phyloP scores from a whole-genome alignment of 2,888 invertebrate species.

The Tipula vernalis region DNA sequence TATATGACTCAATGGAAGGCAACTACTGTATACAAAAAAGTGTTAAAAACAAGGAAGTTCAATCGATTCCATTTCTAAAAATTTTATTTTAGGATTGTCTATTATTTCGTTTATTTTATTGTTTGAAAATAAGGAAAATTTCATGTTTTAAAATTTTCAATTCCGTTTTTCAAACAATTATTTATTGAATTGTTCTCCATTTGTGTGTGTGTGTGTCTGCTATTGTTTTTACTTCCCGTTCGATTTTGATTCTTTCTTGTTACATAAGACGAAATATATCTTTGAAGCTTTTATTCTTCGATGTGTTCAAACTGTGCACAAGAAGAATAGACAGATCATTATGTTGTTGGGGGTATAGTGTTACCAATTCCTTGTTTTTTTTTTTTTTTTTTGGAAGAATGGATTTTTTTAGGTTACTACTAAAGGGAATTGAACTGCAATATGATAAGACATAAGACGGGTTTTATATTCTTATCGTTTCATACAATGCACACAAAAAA shows the following conservation, averaged over 20 bases:
- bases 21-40: neutral
- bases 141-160: neutral
- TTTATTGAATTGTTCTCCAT: neutral
- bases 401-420: neutral
- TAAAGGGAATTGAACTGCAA: neutral
- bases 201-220: neutral
- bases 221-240: neutral
- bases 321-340: neutral
- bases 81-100: neutral
- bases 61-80: neutral
- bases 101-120: neutral
- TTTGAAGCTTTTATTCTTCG: neutral
- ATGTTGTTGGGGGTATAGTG: neutral
- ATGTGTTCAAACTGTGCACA: neutral
- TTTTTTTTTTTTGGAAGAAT: neutral
- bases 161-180: neutral
- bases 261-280: neutral
- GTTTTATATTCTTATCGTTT: neutral
- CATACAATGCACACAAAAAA: neutral
- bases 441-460: neutral
- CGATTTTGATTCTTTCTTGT: neutral
- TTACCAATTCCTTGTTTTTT: neutral
- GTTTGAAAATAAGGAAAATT: neutral
- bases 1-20: neutral
- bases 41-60: neutral